Evolutionary conservation across 2,888 invertebrate species (phyloP).

Genomic region (Neria commutata): DNA sequence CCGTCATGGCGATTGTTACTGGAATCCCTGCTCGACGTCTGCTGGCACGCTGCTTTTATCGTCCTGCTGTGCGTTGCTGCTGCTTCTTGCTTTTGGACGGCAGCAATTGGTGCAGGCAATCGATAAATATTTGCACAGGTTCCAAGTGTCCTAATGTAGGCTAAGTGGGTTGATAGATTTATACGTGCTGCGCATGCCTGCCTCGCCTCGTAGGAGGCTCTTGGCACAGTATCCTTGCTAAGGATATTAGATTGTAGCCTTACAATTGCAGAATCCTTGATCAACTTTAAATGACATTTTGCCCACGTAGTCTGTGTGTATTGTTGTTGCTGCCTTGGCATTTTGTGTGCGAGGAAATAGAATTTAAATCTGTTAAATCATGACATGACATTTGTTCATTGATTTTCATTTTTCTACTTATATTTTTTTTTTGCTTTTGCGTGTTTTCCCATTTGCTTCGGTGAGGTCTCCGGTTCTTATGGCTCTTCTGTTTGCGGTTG

Average conservation of each 20-base stretch:
- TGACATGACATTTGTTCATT: slow-evolving; percentile 46
- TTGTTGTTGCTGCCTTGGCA: neutral
- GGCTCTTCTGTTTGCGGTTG: slow-evolving; percentile 29
- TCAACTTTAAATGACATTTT: slow-evolving; percentile 41
- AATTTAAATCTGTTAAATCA: slow-evolving; percentile 52
- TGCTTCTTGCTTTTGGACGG: slow-evolving; percentile 41
- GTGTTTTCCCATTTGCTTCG: slow-evolving; percentile 5
- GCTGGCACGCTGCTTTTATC: too few species aligned
- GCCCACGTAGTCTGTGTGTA: neutral
- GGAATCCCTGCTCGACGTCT: slow-evolving; percentile 4
- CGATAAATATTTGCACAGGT: slow-evolving; percentile 49
- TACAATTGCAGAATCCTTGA: slow-evolving; percentile 32
- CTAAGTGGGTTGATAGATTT: slow-evolving; percentile 34
- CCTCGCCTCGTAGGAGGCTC: neutral
- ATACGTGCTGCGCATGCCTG: neutral
- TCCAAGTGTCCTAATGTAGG: slow-evolving; percentile 39
- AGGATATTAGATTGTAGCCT: slow-evolving; percentile 24
- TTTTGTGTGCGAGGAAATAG: slow-evolving; percentile 39
- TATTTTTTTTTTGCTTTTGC: slow-evolving; percentile 26
- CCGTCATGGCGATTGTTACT: slow-evolving; percentile 18
- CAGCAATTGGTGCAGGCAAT: slow-evolving; percentile 51
- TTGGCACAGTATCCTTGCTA: slow-evolving; percentile 30
- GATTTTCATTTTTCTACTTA: slow-evolving; percentile 32
- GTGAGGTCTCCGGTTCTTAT: slow-evolving; percentile 24
- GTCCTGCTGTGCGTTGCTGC: slow-evolving; percentile 21